Conservation (phyloP, 2,888 invertebrate species). For the Phortica okadai region DNA sequence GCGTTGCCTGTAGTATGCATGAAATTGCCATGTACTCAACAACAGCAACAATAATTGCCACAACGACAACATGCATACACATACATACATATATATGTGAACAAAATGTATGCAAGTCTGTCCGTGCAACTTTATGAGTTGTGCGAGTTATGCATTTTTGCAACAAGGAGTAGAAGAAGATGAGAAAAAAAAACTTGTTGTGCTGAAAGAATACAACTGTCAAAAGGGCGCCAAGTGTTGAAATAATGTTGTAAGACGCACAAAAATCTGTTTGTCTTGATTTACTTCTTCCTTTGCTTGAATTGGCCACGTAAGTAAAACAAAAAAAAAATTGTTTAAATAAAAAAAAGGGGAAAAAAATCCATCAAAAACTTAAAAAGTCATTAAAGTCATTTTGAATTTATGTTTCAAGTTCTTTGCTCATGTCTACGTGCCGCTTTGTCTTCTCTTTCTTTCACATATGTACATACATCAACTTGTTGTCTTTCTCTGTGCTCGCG, state of each 20-base stretch:
- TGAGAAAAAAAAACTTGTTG: neutral
- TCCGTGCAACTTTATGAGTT: neutral
- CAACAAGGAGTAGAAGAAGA: neutral
- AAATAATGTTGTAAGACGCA: neutral
- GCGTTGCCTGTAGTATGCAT: neutral
- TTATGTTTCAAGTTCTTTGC: slow-evolving; percentile 33
- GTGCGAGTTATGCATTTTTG: neutral
- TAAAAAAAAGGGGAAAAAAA: slow-evolving; percentile 10
- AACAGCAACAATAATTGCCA: neutral
- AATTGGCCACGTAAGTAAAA: slow-evolving; percentile 37
- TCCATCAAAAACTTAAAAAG: slow-evolving; percentile 41
- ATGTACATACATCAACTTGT: neutral
- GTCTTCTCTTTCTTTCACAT: neutral
- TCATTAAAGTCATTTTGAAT: slow-evolving; percentile 59
- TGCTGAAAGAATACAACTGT: neutral
- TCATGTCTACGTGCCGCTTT: slow-evolving; percentile 53
- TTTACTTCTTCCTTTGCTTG: slow-evolving; percentile 56
- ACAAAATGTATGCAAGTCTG: neutral
- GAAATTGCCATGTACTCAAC: neutral
- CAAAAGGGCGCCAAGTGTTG: slow-evolving; percentile 16
- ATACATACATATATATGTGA: neutral
- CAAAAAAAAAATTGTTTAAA: slow-evolving; percentile 44
- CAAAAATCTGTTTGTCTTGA: slow-evolving; percentile 46
- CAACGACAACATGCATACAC: neutral
- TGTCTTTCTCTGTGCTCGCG: neutral